Evolutionary conservation across 2,113 vertebrate species (phyloP), one percentile per base, ranked within the genome.

Genomic region (Lampris megalopsis): DNA sequence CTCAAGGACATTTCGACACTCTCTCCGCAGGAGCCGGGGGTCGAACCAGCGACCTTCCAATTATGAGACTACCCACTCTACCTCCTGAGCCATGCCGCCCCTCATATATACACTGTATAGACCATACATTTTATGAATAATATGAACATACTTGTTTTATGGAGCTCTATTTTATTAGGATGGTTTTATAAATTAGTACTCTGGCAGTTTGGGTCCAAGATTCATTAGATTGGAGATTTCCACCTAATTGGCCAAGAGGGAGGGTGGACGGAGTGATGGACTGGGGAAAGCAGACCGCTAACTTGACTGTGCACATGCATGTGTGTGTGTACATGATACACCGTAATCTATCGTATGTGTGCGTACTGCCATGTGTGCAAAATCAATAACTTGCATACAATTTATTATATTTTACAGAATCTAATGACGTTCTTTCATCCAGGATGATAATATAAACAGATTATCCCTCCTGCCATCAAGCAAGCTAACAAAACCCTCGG

Each of bases 391-490:
- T 47, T 9, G 41, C 6, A 4, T 48, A n/a, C 41, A 8, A 35
- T 9, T 4, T 35, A 56, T 53, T 54, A 49, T 61, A 42, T 50
- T 35, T 13, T 24, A 8, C 50, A 57, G 54, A 43, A 41, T 54
- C 52, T 43, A 7, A 0, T n/a, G 49, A 56, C 40, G 59, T 61
- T 63, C 58, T 48, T 61, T 65, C 71, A 67, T 47, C 7, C 13
- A 38, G 74, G 70, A 70, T 63, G 70, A 7, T 37, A 53, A 67
- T 63, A 78, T 70, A 79, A 82, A 85, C 67, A 65, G 70, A 81
- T 75, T 60, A 68, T 8, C 7, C 75, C 61, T 13, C 57, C 53
- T 50, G 45, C 65, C 69, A 53, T 41, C 53, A 24, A 52, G 70
- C 72, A 57, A 13, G 36, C 49, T 40, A 37, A 10, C 11, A 3